phyloP scores from a whole-genome alignment of 2,888 invertebrate genomes.

The Sinhomidia bicolor region DNA sequence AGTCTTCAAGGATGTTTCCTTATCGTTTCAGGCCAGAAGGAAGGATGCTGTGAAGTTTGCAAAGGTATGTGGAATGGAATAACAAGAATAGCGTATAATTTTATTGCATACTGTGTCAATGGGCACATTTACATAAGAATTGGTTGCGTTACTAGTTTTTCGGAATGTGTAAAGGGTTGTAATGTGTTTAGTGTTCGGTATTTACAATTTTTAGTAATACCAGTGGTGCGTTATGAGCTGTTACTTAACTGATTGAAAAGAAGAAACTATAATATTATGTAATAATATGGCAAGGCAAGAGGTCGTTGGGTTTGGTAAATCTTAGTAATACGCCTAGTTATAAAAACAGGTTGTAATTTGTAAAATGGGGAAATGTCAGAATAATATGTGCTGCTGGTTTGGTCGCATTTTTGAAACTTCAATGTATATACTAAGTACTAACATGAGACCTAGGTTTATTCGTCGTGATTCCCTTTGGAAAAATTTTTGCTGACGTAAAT shows the following conservation, averaged over 20 bases:
- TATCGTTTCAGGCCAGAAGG: conserved; percentile 86
- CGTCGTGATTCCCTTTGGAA: too few relatives aligned
- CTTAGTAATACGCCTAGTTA: conserved; percentile 24
- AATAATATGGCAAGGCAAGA: too few relatives aligned
- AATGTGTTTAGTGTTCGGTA: too few relatives aligned
- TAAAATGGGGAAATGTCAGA: neutral
- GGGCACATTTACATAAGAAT: neutral
- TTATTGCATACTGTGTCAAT: neutral
- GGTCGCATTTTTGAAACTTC: conserved; percentile 26
- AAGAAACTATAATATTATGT: too few relatives aligned
- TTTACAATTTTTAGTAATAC: neutral
- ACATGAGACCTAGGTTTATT: too few relatives aligned
- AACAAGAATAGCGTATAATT: neutral
- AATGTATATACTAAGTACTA: too few relatives aligned
- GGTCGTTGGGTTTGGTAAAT: too few relatives aligned
- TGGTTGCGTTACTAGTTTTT: neutral
- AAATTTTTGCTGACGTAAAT: conserved; percentile 44
- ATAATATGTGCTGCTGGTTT: conserved; percentile 9
- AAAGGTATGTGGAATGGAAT: conserved; percentile 85
- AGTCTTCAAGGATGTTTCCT: conserved; percentile 92
- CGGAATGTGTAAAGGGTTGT: too few relatives aligned
- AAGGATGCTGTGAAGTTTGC: conserved; percentile 89
- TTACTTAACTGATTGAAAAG: too few relatives aligned
- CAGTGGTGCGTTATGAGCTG: too few relatives aligned
- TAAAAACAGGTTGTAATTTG: conserved; percentile 33